Evolutionary conservation across 2,113 vertebrate genomes (phyloP).

Genomic region (Hemichromis elongatus): DNA sequence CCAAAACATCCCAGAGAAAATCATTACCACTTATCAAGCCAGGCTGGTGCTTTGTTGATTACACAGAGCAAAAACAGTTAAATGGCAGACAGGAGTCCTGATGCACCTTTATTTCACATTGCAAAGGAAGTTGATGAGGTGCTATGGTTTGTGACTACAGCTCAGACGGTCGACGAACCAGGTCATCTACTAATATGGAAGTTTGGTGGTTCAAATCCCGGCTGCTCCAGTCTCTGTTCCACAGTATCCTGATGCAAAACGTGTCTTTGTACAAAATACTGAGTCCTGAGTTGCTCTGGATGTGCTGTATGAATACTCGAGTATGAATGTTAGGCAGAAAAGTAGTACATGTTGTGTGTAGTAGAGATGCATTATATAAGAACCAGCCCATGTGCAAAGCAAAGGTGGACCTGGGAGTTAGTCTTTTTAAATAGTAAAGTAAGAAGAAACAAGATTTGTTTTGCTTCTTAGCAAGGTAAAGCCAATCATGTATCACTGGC

Average conservation of each 20-base stretch:
- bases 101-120: not conserved
- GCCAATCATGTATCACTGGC: too few species aligned
- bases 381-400: not conserved
- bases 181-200: not conserved
- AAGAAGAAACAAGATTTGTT: too few species aligned
- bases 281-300: not conserved
- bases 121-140: not conserved
- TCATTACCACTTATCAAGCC: conserved; percentile 15
- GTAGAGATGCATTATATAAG: not conserved
- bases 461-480: too few species aligned
- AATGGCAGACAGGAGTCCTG: not conserved
- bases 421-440: not conserved
- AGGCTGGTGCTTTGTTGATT: not conserved
- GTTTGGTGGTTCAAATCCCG: not conserved
- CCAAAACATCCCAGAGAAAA: not conserved
- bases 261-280: not conserved
- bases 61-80: not conserved
- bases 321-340: not conserved
- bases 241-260: not conserved
- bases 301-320: accelerated
- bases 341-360: too few species aligned
- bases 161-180: accelerated
- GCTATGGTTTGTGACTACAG: not conserved
- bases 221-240: not conserved
- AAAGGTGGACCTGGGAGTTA: not conserved